Base-by-base conservation (phyloP, 2,888 invertebrate genomes). In the Schizaphis graminum region DNA sequence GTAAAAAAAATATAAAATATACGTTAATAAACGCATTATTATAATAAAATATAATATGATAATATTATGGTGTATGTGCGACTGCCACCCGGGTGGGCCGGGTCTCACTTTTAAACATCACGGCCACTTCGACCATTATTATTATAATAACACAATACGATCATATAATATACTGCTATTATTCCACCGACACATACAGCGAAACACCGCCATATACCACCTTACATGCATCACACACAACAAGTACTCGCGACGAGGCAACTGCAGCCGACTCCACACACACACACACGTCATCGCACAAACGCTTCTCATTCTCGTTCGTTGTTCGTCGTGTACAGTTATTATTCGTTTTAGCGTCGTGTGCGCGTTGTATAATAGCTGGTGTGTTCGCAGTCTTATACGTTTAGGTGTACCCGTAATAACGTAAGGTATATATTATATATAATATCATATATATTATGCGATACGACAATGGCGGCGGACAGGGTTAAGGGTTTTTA, bases 401-500 rank as follows among this genome's bases (percentile, higher is more conserved):
- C n/a, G 16, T 67, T 28, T 28, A 61, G 11, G 28, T 28, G 26
- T 57, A 13, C 49, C 10, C 57, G 2, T 24, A 24, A 8, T 10
- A 10, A 10, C 10, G 13, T 11, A 3, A 67, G 67, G 67, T n/a
- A 67, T 67, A 67, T 28, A 61, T 28, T n/a, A n/a, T n/a, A n/a
- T n/a, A n/a, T n/a, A n/a, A n/a, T n/a, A n/a, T n/a, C n/a, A 41
- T 41, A 41, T 41, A 41, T 41, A 41, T 41, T 28, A 61, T 67
- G 67, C 16, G 67, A 77, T 8, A 8, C 77, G 28, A n/a, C 28
- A 41, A 11, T 61, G 89, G 61, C 26, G 61, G n/a, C 21, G 28
- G 90, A 44, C 44, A 16, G 90, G n/a, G 90, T 47, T 61, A 11
- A 90, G 90, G 90, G 61, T 44, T 90, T 47, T 47, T 49, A 89